Evolutionary conservation across 2,888 invertebrate species (phyloP).

Genomic region (Leptopilina myrica): DNA sequence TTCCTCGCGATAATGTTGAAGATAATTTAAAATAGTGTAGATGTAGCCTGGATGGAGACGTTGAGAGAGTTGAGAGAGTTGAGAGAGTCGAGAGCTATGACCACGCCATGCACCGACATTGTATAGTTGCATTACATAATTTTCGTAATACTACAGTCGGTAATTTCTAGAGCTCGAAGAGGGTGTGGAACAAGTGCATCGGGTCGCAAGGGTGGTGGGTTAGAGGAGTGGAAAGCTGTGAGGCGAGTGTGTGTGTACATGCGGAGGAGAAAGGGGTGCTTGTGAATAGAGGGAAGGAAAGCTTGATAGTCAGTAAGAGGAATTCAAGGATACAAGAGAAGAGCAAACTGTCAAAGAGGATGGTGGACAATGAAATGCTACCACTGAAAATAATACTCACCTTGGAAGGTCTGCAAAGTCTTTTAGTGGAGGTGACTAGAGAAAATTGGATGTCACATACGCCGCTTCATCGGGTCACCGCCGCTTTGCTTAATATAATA

Average conservation of each 20-base stretch:
- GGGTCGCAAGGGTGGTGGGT: slow-evolving; percentile 6
- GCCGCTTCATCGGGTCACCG: slow-evolving; percentile 68
- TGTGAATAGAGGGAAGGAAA: slow-evolving; percentile 15
- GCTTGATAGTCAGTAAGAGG: slow-evolving; percentile 11
- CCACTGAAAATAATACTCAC: slow-evolving; percentile 58
- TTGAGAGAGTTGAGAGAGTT: slow-evolving; percentile 5
- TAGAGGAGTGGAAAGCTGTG: background rate
- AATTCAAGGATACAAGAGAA: background rate
- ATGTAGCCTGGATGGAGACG: slow-evolving; percentile 15
- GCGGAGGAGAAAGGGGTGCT: slow-evolving; percentile 15
- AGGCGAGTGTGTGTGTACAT: background rate
- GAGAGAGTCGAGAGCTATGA: slow-evolving; percentile 5
- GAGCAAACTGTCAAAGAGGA: background rate
- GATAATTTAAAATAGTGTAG: slow-evolving; percentile 3
- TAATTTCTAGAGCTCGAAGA: slow-evolving; percentile 21
- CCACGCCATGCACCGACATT: slow-evolving; percentile 6
- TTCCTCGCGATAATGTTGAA: slow-evolving; percentile 52
- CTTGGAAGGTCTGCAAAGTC: slow-evolving; percentile 62
- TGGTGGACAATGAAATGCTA: slow-evolving; percentile 19
- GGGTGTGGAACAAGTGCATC: slow-evolving; percentile 35
- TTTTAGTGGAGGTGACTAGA: slow-evolving; percentile 52
- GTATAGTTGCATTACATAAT: slow-evolving; percentile 32
- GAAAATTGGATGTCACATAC: slow-evolving; percentile 68
- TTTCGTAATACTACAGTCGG: slow-evolving; percentile 18
- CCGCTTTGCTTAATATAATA: slow-evolving; percentile 51